Evolutionary conservation across 1,140 invertebrate species (phyloP), one percentile per base, ranked within the genome.

Genomic region (Megalonaias nervosa): DNA sequence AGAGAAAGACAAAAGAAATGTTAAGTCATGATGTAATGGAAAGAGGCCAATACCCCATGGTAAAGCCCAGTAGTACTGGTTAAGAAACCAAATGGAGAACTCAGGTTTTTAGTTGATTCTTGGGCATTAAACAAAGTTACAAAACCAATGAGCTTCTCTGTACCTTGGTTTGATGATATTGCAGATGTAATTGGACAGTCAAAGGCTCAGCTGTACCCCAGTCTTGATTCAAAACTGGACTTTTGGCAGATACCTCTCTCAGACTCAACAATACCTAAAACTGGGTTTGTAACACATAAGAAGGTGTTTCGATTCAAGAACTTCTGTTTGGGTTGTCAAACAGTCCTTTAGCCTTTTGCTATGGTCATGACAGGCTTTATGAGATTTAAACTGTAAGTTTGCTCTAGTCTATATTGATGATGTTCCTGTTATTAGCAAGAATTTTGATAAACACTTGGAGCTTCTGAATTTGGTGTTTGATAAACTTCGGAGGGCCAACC

Each of bases 261-360:
- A 48, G 56, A 66, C 16, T n/a, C 21, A 26, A 73, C 82, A 19
- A 77, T 70, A 79, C 71, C 70, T 38, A 84, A 83, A 71, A 67
- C 78, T 61, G 81, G 79, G 11, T 86, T 86, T 60, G 75, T 80
- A n/a, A 80, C 77, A n/a, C 75, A 79, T 60, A 55, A 81, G n/a
- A 81, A 81, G 13, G 57, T 82, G 3, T 82, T 74, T 65, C 17
- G 74, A n/a, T 82, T 75, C 48, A 80, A 77, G 15, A 71, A 65
- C 38, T 83, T 21, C 74, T 71, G 3, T 85, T 82, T 72, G 77
- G 84, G 4, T 61, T 79, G 21, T 58, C 56, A 1, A 78, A 78
- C 58, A 69, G 68, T 55, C 75, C 69, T 31, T 56, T 65, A 48
- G 55, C 75, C 31, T 80, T 78, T 67, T 78, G 26, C 77, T 48